A percentile compares a stretch with the other conserved stretches of the same genome.
These are phyloP conservation scores for Peromyscus eremicus DNA, from an alignment of 2,797 vertebrate genomes.

Conservation along the genomic window DNA sequence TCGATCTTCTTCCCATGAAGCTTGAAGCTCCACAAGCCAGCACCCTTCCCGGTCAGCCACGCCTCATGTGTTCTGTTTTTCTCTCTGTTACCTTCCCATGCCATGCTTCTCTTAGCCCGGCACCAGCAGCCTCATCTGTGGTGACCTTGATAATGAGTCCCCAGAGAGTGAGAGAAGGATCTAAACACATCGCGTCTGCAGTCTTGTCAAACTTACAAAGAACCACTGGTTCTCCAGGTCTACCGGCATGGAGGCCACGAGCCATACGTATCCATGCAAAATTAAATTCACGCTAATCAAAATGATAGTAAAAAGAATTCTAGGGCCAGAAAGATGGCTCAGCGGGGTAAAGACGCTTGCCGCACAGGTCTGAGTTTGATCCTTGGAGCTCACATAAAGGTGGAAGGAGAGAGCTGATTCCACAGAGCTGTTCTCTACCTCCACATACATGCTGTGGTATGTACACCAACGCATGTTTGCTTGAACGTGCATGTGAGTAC, in stretches of 20 bases:
- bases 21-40: not conserved
- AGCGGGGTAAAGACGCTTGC: not conserved
- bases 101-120: not conserved
- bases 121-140: not conserved
- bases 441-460: not conserved
- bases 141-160: not conserved
- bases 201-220: not conserved
- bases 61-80: not conserved
- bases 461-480: not conserved
- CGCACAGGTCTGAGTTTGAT: not conserved
- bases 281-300: slow-evolving; percentile 23
- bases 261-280: not conserved
- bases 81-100: not conserved
- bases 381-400: not conserved
- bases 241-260: not conserved
- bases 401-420: not conserved
- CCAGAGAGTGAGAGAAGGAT: not conserved
- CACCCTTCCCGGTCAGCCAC: not conserved
- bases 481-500: not conserved
- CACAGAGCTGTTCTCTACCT: not conserved
- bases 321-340: not conserved
- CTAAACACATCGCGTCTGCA: not conserved
- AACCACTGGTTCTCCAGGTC: not conserved
- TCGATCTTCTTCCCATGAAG: not conserved
- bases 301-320: not conserved